Evolutionary conservation across 2,888 invertebrate species (phyloP), one percentile per base, ranked within the genome.

Genomic region (Phlogophora meticulosa): DNA sequence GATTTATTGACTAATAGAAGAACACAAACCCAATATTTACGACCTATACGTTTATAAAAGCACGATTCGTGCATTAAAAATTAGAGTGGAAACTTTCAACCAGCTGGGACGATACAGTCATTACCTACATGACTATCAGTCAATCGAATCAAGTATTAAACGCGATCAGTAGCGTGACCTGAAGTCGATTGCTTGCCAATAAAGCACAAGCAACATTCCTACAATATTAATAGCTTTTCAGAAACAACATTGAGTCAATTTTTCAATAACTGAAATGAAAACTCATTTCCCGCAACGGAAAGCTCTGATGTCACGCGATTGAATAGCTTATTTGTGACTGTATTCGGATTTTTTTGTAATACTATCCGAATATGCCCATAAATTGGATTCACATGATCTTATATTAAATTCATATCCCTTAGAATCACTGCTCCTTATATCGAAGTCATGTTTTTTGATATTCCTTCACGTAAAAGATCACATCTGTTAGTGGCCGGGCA

Each of bases 391-490:
- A 85, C 85, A 85, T 85, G 86, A 88, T 86, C 86, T 89, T 85
- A 92, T 92, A 91, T 88, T 90, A 90, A 88, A 92, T 93, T 93
- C 90, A 91, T 92, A 88, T 88, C 89, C 87, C 88, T 90, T 87
- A 88, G 87, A 89, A 89, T 89, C 89, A 86, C 76, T 89, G 88
- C 88, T 89, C 86, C 91, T 90, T 91, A 90, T 90, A 87, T 87
- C 83, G 87, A 87, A 88, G 87, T 91, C 89, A 90, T 92, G 88
- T 92, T 92, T 92, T 92, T 90, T 90, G 92, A 93, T 93, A 93
- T 94, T 90, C 90, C 90, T 94, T 93, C 94, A 95, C 94, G 95
- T 94, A 94, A 94, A 94, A 94, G 92, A 95, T 94, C 92, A 91
- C 93, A 94, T 95, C 94, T 95, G 94, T 92, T 94, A 94, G 93